Base-by-base conservation (phyloP, 2,888 invertebrate genomes). In the Tridacna crocea region DNA sequence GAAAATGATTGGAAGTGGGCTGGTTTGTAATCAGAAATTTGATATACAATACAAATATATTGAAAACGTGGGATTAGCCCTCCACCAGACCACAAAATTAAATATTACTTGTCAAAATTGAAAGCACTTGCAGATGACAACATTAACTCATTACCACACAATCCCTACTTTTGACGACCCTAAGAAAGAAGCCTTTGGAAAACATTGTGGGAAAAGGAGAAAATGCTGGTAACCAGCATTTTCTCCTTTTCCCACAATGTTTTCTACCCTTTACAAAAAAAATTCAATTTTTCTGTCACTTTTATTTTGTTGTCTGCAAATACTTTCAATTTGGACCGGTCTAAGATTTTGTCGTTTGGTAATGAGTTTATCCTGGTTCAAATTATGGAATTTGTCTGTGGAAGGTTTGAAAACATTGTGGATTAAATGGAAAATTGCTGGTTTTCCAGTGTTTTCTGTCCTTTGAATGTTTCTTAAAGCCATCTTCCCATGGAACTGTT, bases 1-100 rank as follows among this genome's bases (percentile, higher is more conserved):
- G 46, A 47, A 70, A 70, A 51, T 70, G 70, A 70, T 70, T 70
- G 55, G 48, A 70, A 70, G 24, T 51, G 17, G 24, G n/a, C 70
- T 47, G 22, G 51, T n/a, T 22, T 47, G 17, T 47, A 15, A 70
- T 70, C 70, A 13, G 70, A 13, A 22, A 70, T 24, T 68, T 68
- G 68, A 70, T 70, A 51, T 70, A 70, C 70, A 24, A 70, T 51
- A 70, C 36, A 70, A 70, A 70, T 70, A 70, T 70, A 70, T 70
- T 70, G 70, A 70, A 70, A 70, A 48, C 22, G 70, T 48, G 24
- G 36, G 70, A 70, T 70, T 70, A 70, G 51, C 48, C 46, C 36
- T 36, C 36, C 36, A 36, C 36, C 36, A 36, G 36, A 36, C 8
- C 3, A 36, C 36, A 36, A 36, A 36, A 36, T 36, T 36, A 2